Percentiles rank a stretch among this genome's conserved stretches.
These are phyloP conservation scores for Synanthedon vespiformis DNA, from an alignment of 2,888 invertebrate species.

Conservation along the genomic window DNA sequence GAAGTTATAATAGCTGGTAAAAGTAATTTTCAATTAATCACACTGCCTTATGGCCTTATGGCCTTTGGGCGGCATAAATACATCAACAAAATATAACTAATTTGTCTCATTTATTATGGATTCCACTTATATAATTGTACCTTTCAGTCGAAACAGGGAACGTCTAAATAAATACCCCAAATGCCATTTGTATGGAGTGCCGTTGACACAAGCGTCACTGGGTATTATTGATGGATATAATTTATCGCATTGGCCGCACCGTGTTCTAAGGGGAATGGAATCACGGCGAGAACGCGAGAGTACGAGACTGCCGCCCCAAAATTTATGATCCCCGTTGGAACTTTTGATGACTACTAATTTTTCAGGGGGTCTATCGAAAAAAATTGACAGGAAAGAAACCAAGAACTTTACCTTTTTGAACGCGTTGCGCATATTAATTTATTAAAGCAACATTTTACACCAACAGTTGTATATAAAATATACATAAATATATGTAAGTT, in stretches of 20 bases:
- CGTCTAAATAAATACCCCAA: constrained; percentile 30
- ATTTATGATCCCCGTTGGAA: constrained; percentile 52
- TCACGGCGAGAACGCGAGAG: constrained; percentile 33
- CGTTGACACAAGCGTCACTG: constrained; percentile 53
- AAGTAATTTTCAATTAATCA: too few relatives aligned
- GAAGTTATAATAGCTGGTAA: too few relatives aligned
- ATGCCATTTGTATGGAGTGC: constrained; percentile 35
- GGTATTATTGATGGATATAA: constrained; percentile 62
- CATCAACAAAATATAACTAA: too few relatives aligned
- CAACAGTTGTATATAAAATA: too few relatives aligned
- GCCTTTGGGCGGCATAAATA: too few relatives aligned
- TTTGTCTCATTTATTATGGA: constrained; percentile 24
- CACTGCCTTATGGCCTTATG: too few relatives aligned
- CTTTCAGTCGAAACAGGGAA: constrained; percentile 7
- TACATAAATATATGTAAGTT: too few relatives aligned
- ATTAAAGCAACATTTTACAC: not conserved
- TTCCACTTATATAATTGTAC: constrained; percentile 24
- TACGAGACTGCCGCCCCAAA: constrained; percentile 38
- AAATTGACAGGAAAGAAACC: constrained; percentile 23
- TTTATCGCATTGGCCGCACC: constrained; percentile 48
- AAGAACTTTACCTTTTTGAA: constrained; percentile 21
- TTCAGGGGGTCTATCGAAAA: constrained; percentile 31
- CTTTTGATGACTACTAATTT: constrained; percentile 58
- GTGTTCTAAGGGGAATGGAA: constrained; percentile 53
- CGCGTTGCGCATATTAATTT: constrained; percentile 29